Evolutionary conservation across 2,113 vertebrate species (phyloP).

Genomic region (Otis tarda): DNA sequence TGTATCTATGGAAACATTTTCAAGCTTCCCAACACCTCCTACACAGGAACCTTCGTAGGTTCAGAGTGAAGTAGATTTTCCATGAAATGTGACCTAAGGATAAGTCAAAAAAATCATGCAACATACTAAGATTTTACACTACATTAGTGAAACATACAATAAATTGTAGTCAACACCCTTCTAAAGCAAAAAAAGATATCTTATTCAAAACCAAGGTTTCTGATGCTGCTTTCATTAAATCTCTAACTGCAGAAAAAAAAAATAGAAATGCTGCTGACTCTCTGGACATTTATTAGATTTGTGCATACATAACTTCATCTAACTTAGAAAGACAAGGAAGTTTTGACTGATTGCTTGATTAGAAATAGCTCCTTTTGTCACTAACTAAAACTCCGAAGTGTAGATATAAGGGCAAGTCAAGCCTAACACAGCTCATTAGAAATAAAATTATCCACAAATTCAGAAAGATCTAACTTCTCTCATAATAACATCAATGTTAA

Average conservation of each 20-base stretch:
- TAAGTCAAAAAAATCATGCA: not conserved
- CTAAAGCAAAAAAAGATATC: not conserved
- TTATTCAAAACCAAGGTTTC: not conserved
- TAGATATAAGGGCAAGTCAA: not conserved
- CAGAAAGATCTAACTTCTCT: not conserved
- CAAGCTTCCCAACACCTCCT: not conserved
- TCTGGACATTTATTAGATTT: not conserved
- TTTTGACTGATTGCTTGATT: not conserved
- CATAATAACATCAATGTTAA: not conserved
- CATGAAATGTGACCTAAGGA: not conserved
- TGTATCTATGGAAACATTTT: slow-evolving; percentile 28
- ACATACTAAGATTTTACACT: not conserved
- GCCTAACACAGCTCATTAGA: not conserved
- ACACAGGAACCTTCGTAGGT: not conserved
- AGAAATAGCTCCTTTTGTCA: not conserved
- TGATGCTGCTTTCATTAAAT: not conserved
- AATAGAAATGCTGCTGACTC: not conserved
- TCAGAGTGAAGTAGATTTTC: not conserved
- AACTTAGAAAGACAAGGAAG: not conserved
- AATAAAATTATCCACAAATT: not conserved
- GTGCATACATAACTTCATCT: not conserved
- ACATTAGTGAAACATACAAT: not conserved
- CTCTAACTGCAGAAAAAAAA: not conserved
- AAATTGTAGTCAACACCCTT: not conserved
- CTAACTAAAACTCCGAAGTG: not conserved